phyloP scores from a whole-genome alignment of 2,888 invertebrate genomes.

The Xestobium rufovillosum region DNA sequence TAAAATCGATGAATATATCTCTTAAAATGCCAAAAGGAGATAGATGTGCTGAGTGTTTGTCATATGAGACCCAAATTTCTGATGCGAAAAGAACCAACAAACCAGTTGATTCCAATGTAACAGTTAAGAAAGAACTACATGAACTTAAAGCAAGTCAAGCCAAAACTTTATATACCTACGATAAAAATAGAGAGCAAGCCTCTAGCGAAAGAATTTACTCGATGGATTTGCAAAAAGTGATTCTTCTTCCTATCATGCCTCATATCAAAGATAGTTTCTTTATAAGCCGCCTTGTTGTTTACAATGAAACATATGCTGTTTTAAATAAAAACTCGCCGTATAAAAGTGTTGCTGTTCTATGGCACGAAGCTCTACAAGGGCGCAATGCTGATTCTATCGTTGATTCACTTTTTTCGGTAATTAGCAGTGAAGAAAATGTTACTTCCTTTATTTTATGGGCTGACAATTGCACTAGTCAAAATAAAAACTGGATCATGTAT shows the following conservation, averaged over 20 bases:
- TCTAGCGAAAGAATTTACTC: slow-evolving; percentile 16
- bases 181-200: too few species aligned
- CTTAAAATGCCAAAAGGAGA: slow-evolving; percentile 15
- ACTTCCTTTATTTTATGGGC: slow-evolving; percentile 17
- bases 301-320: slow-evolving; percentile 16
- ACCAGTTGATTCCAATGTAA: slow-evolving; percentile 5
- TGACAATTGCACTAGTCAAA: slow-evolving; percentile 16
- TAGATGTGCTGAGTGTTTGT: slow-evolving; percentile 11
- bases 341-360: slow-evolving; percentile 13
- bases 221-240: slow-evolving; percentile 20
- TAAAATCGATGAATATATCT: slow-evolving; percentile 14
- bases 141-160: slow-evolving; percentile 11
- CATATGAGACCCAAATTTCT: slow-evolving; percentile 5
- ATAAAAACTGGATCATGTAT: slow-evolving; percentile 14
- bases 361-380: slow-evolving; percentile 19
- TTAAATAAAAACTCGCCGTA: slow-evolving; percentile 9
- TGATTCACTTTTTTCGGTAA: slow-evolving; percentile 15
- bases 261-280: slow-evolving; percentile 14
- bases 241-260: slow-evolving; percentile 18
- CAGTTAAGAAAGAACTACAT: slow-evolving; percentile 10
- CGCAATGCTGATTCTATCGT: slow-evolving; percentile 15
- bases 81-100: slow-evolving; percentile 9
- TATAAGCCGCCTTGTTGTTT: slow-evolving; percentile 15
- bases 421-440: slow-evolving; percentile 11
- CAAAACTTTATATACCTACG: slow-evolving; percentile 6